A percentile compares a stretch with the other conserved stretches of the same genome.
Conservation (phyloP, 2,113 vertebrate genomes). For the Myiopsitta monachus region DNA sequence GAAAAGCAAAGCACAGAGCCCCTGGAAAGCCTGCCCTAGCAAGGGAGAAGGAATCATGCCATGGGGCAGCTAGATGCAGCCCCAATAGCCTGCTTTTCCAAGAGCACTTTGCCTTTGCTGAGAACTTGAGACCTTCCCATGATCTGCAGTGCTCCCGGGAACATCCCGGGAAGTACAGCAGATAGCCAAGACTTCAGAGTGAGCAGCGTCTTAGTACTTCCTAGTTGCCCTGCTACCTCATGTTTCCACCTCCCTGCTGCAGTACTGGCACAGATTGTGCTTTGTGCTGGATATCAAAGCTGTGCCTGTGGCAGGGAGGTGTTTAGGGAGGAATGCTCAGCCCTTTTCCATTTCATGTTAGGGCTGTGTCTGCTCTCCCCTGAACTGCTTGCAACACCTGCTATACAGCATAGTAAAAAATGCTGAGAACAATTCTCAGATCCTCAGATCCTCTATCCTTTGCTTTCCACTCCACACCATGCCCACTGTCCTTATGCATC, state of each 20-base stretch:
- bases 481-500: neutral
- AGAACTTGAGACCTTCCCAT: neutral
- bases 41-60: neutral
- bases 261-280: neutral
- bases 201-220: neutral
- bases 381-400: neutral
- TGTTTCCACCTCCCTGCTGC: neutral
- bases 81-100: neutral
- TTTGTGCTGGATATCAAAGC: neutral
- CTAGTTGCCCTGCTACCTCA: neutral
- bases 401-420: neutral
- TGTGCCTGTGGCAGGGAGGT: neutral
- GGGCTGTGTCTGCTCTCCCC: neutral
- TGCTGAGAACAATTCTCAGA: neutral
- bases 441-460: neutral
- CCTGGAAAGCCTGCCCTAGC: neutral
- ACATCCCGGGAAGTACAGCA: neutral
- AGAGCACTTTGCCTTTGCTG: neutral
- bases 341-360: neutral
- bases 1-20: neutral
- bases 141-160: neutral
- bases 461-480: fast-evolving
- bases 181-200: neutral
- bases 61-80: neutral
- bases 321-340: neutral